phyloP scores from a whole-genome alignment of 2,888 invertebrate species.

The Graphium colonna region DNA sequence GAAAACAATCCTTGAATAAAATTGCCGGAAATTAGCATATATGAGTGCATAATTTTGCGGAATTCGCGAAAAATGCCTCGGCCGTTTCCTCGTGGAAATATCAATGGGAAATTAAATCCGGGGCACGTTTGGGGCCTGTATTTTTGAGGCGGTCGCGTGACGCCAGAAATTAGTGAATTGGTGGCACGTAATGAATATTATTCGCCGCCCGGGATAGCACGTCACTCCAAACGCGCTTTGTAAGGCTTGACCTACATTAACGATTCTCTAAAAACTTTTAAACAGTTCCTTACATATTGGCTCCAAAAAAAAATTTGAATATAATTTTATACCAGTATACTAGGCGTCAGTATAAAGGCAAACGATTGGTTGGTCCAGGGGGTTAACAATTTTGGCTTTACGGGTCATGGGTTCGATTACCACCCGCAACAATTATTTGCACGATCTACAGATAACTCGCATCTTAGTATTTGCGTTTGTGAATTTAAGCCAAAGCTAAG shows the following conservation, averaged over 20 bases:
- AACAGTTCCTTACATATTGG: too few species aligned
- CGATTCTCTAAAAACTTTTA: too few species aligned
- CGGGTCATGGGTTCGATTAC: too few species aligned
- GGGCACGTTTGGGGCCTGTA: constrained; percentile 25
- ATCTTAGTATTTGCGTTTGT: too few species aligned
- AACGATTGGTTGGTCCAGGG: too few species aligned
- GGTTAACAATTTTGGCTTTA: too few species aligned
- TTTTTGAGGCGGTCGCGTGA: constrained; percentile 32
- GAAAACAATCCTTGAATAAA: neutral
- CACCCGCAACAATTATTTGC: too few species aligned
- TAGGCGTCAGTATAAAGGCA: too few species aligned
- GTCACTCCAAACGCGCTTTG: constrained; percentile 7
- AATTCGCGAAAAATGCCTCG: constrained; percentile 10
- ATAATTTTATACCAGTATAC: too few species aligned
- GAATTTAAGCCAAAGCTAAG: too few species aligned
- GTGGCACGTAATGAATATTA: constrained; percentile 22
- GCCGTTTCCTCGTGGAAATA: constrained; percentile 11
- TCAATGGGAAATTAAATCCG: constrained; percentile 14
- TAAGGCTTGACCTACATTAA: constrained; percentile 6
- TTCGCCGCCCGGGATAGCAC: constrained; percentile 11
- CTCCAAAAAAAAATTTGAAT: too few species aligned
- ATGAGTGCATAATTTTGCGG: constrained; percentile 3
- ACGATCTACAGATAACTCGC: too few species aligned
- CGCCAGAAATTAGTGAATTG: constrained; percentile 24
- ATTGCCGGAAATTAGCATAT: neutral